These are phyloP conservation scores for Melanostoma scalare DNA, from an alignment of 2,888 invertebrate genomes.

Conservation along the genomic window DNA sequence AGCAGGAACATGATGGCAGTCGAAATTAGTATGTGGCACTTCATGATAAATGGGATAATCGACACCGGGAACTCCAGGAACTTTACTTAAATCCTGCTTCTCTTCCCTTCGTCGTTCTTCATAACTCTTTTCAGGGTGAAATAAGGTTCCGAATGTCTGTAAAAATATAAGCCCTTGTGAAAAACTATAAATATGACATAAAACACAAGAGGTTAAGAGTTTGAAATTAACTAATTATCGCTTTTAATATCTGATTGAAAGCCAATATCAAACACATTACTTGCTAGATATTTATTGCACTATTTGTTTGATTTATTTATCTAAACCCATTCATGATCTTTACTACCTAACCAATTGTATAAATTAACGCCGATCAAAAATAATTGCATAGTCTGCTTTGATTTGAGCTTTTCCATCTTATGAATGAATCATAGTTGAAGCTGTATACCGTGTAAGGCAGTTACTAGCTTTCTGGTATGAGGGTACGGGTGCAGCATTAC, in stretches of 20 bases:
- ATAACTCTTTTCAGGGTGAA: conserved; percentile 75
- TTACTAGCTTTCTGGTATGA: too few species aligned
- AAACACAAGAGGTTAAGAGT: too few species aligned
- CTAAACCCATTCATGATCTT: background rate
- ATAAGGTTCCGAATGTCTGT: conserved; percentile 79
- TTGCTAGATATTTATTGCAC: background rate
- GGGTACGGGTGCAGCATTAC: background rate
- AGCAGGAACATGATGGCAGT: conserved; percentile 90
- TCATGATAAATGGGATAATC: conserved; percentile 91
- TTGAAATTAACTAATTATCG: too few species aligned
- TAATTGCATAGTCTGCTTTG: too few species aligned
- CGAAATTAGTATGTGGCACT: conserved; percentile 91
- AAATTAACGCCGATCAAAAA: too few species aligned
- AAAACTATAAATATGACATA: conserved; percentile 1
- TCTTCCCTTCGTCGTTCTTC: conserved; percentile 74
- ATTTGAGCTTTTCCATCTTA: too few species aligned
- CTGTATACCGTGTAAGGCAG: too few species aligned
- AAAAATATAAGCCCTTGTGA: background rate
- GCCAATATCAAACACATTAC: too few species aligned
- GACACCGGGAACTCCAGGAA: conserved; percentile 90
- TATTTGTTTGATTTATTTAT: background rate
- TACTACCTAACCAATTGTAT: too few species aligned
- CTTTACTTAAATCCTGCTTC: conserved; percentile 89
- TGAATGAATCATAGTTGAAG: too few species aligned
- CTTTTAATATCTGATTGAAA: too few species aligned